Conservation (phyloP, 2,888 invertebrate genomes). For the Dicranocentrus wangi region DNA sequence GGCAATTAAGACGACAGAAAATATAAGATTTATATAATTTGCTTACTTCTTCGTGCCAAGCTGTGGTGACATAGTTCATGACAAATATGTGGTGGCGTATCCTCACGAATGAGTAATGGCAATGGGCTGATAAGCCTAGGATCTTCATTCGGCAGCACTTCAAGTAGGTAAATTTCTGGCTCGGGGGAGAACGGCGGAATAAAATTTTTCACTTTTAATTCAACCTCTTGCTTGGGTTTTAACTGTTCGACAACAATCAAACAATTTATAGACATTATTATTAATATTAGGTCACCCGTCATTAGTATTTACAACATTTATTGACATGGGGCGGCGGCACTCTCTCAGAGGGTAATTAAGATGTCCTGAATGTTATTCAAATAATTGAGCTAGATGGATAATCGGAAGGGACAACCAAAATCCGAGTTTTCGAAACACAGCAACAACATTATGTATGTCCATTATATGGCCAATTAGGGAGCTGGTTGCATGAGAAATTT, state of each 20-base stretch:
- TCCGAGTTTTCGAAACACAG: too few species aligned
- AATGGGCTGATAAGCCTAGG: conserved; percentile 72
- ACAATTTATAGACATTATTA: neutral
- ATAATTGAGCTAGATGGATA: too few species aligned
- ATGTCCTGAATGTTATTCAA: too few species aligned
- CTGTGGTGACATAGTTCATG: conserved; percentile 73
- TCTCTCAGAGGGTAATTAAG: too few species aligned
- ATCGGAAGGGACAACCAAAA: too few species aligned
- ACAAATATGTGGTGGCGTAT: conserved; percentile 73
- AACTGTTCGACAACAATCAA: conserved; percentile 74
- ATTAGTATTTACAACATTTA: too few species aligned
- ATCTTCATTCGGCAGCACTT: conserved; percentile 73
- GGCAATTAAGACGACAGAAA: too few species aligned
- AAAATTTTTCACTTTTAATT: conserved; percentile 77
- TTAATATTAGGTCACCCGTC: neutral
- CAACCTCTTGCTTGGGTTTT: conserved; percentile 76
- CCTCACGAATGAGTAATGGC: conserved; percentile 72
- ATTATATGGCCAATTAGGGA: conserved; percentile 17
- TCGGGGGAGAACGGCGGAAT: conserved; percentile 75
- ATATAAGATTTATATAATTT: too few species aligned
- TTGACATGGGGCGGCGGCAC: too few species aligned
- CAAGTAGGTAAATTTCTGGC: conserved; percentile 74
- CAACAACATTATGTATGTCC: too few species aligned
- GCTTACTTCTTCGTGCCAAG: conserved; percentile 73
- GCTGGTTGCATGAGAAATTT: conserved; percentile 15